These are phyloP conservation scores for Eretmochelys imbricata DNA, from an alignment of 2,113 vertebrate genomes.

Conservation along the genomic window DNA sequence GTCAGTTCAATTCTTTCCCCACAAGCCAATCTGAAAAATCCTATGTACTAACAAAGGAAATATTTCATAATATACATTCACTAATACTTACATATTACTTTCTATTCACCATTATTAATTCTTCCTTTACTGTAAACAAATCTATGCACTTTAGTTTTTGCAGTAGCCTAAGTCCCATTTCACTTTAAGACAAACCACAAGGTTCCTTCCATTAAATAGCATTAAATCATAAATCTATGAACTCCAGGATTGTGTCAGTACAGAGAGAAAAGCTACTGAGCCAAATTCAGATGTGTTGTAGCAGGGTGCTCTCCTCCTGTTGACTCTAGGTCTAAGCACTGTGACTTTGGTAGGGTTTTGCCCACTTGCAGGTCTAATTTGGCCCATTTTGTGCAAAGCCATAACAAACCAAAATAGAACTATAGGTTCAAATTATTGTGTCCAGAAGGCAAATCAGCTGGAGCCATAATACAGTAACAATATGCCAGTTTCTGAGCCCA, in stretches of 20 bases:
- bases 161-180: not conserved
- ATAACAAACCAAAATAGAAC: accelerated
- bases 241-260: not conserved
- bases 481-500: slow-evolving; percentile 38
- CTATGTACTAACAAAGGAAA: not conserved
- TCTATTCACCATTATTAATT: not conserved
- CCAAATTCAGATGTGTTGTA: accelerated
- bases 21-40: not conserved
- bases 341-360: not conserved
- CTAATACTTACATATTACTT: not conserved
- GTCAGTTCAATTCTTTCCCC: not conserved
- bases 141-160: not conserved
- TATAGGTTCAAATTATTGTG: not conserved
- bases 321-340: not conserved
- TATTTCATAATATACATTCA: not conserved
- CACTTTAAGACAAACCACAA: not conserved
- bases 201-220: not conserved
- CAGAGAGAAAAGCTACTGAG: not conserved
- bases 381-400: not conserved
- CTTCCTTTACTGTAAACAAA: not conserved
- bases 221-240: too few relatives aligned
- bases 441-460: slow-evolving; percentile 56
- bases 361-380: not conserved
- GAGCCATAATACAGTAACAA: not conserved
- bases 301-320: not conserved